Evolutionary conservation across 2,797 vertebrate species (phyloP), one percentile per base, ranked within the genome.

Genomic region (Phrynocephalus forsythii): DNA sequence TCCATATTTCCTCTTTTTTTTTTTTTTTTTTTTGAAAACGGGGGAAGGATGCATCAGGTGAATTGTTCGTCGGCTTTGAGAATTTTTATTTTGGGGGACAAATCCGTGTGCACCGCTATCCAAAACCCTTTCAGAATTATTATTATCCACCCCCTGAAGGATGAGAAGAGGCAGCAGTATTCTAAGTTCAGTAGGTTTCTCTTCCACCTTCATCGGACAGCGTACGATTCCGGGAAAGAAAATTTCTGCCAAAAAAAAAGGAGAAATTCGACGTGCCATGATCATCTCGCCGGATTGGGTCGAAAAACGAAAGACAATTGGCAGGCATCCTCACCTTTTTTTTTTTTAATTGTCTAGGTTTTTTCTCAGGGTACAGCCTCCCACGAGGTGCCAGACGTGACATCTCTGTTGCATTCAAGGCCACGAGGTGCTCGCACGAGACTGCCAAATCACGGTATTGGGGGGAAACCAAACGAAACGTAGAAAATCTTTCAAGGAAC

Each of bases 291-390:
- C 92, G 38, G 0, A 3, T 0, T 4, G 26, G 83, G 87, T 82
- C 80, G 79, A 30, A 68, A 56, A 80, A 76, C 1, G 67, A 87
- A 63, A 92, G 79, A 87, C 0, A 24, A 87, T 82, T 79, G 38
- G 87, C 78, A 90, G 86, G 86, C 90, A 90, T 85, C 86, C 73
- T 71, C 60, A 48, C 88, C 75, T 91, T 2, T 88, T 87, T 87
- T 90, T 91, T 1, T 88, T 87, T 82, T 90, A 60, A 85, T 92
- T 87, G 82, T 95, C 85, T 92, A 89, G 94, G 95, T 94, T 96
- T 96, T 94, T 96, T 96, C 95, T 96, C 95, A 94, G 96, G 94
- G 94, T 92, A 88, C 90, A 86, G 93, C 91, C 93, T 94, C 88
- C 71, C 73, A 82, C 94, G 94, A 88, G 93, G 92, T 95, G 89